Conservation (phyloP, 1,140 invertebrate species). For the Drosophila tani region DNA sequence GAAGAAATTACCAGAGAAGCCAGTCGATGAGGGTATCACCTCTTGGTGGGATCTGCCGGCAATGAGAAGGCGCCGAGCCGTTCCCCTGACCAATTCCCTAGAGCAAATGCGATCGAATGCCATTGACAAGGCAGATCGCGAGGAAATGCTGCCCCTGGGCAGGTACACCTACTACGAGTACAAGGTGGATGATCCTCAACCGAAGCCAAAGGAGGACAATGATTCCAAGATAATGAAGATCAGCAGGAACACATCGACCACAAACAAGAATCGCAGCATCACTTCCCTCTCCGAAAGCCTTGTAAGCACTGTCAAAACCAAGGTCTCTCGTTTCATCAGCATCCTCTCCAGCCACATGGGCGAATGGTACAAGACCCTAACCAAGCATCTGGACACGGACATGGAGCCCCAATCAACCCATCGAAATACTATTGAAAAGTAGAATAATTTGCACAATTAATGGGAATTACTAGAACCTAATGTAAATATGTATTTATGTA, state of each 20-base stretch:
- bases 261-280: constrained; percentile 1
- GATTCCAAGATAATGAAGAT: constrained; percentile 68
- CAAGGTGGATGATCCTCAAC: constrained; percentile 32
- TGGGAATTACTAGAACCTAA: constrained; percentile 9
- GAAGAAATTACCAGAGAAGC: constrained; percentile 27
- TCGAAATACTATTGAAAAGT: constrained; percentile 43
- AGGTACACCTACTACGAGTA: constrained; percentile 59
- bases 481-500: constrained; percentile 75
- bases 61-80: constrained; percentile 57
- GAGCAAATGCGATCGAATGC: constrained; percentile 57
- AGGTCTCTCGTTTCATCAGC: constrained; percentile 67
- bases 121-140: constrained; percentile 66
- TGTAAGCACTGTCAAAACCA: constrained; percentile 67
- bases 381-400: constrained; percentile 63
- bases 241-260: constrained; percentile 2
- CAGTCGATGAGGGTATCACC: constrained; percentile 36
- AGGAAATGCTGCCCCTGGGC: constrained; percentile 60
- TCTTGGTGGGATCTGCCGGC: constrained; percentile 78
- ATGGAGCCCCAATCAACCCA: background rate
- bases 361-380: constrained; percentile 78
- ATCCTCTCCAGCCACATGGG: constrained; percentile 73
- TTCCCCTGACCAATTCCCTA: constrained; percentile 21
- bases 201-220: background rate
- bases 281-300: constrained; percentile 50
- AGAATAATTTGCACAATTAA: background rate